These are phyloP conservation scores for Campylomormyrus tamandua DNA, from an alignment of 2,113 vertebrate species.

Conservation along the genomic window DNA sequence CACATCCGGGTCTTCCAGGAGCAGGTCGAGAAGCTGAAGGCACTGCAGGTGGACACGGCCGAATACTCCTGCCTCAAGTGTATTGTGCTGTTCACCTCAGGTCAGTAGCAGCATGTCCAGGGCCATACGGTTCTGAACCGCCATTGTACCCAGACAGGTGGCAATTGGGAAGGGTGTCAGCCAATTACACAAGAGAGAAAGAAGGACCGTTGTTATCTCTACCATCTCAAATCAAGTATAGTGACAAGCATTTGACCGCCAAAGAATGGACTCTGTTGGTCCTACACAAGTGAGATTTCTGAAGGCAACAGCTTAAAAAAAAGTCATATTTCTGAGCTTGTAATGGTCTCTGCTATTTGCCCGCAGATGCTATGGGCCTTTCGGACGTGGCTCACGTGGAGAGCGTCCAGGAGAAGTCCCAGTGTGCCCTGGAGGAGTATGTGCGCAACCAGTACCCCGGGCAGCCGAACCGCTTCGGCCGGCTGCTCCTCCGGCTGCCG, in stretches of 20 bases:
- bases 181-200: too few species aligned
- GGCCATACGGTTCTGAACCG: too few species aligned
- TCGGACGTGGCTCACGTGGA: constrained; percentile 74
- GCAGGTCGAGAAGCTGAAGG: constrained; percentile 79
- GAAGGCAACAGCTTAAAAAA: not conserved
- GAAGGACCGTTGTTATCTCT: not conserved
- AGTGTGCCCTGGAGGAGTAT: constrained; percentile 78
- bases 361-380: constrained; percentile 70
- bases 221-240: not conserved
- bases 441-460: constrained; percentile 74
- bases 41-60: constrained; percentile 71
- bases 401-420: constrained; percentile 78
- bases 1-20: constrained; percentile 79
- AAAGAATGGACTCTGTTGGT: not conserved
- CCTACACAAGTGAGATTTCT: not conserved
- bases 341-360: not conserved
- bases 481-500: constrained; percentile 74
- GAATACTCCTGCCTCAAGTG: constrained; percentile 79
- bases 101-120: constrained; percentile 45
- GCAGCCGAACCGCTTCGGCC: constrained; percentile 74
- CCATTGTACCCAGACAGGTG: too few species aligned
- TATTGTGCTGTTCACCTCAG: constrained; percentile 73
- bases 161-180: not conserved
- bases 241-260: not conserved
- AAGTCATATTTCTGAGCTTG: not conserved